Base-by-base conservation (phyloP, 1,140 invertebrate species). In the Globodera ellingtonae region DNA sequence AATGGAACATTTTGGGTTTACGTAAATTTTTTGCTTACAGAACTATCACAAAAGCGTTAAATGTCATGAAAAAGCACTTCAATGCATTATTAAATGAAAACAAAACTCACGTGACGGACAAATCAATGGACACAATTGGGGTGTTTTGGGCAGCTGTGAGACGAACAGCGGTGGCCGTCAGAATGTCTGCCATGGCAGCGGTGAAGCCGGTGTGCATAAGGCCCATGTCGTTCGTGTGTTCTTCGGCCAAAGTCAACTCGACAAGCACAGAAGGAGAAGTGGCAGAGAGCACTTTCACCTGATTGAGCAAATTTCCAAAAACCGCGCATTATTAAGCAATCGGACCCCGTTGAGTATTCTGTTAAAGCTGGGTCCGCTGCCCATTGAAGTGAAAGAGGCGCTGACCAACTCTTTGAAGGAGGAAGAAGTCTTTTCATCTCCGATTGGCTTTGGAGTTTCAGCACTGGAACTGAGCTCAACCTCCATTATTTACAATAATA, bases 191-290 rank as follows among this genome's bases (percentile, higher is more conserved):
- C 18, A 96, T 86, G 4, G 94, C 93, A 13, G 93, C 93, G 13
- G 93, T 94, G 81, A 94, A 93, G 15, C 94, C 95, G 65, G 95
- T 79, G 90, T 97, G 94, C 6, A 96, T 89, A 1, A 92, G 92
- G 0, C 94, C 94, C 70, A 90, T 90, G 35, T 90, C 84, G 90
- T 97, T 97, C 0, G 93, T 87, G 89, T 95, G 93, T 79, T 95
- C 93, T 44, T 93, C 89, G 0, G 91, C 91, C 0, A 98, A 92
- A 85, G 91, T 92, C 84, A 97, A 92, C 90, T 95, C 93, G n/a
- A 83, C 71, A 7, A 86, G 48, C 6, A 83, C 46, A 6, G 52
- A 83, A 35, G 50, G 69, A 46, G 69, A 4, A 5, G 24, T 18
- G n/a, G 78, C 78, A 5, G 50, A 62, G 21, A 78, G 24, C 24